Evolutionary conservation across 2,113 vertebrate species (phyloP).

Genomic region (Anseranas semipalmata): DNA sequence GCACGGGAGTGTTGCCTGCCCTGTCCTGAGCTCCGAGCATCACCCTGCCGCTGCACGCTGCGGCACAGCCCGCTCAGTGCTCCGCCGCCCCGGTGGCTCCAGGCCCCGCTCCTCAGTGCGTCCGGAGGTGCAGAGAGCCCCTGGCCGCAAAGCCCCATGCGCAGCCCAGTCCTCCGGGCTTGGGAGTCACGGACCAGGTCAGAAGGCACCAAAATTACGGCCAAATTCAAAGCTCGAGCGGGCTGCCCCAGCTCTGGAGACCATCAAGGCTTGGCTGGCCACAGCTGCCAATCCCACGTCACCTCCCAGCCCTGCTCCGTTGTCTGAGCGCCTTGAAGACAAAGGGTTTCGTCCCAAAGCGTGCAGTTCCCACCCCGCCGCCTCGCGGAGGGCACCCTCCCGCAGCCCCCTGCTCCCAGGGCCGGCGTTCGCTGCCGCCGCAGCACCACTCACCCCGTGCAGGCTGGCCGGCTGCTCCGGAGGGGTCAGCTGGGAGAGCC

Average conservation of each 20-base stretch:
- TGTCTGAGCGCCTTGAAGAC: background rate
- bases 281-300: too few relatives aligned
- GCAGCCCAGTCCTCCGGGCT: background rate
- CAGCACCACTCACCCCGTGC: conserved; percentile 77
- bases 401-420: background rate
- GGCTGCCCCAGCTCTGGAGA: background rate
- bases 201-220: background rate
- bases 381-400: background rate
- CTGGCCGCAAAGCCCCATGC: background rate
- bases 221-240: background rate
- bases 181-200: background rate
- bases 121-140: background rate
- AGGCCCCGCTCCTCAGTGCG: too few relatives aligned
- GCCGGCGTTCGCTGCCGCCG: rapidly evolving
- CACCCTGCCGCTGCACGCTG: background rate
- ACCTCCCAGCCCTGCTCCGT: background rate
- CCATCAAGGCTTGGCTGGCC: too few relatives aligned
- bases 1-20: background rate
- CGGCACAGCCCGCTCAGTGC: background rate
- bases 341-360: too few relatives aligned
- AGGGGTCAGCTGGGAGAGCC: conserved; percentile 87
- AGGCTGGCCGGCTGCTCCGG: conserved; percentile 79
- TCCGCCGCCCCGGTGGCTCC: background rate
- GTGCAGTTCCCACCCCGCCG: background rate
- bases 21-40: background rate